Base-by-base conservation (phyloP, 2,113 vertebrate species). In the Stigmatopora nigra region DNA sequence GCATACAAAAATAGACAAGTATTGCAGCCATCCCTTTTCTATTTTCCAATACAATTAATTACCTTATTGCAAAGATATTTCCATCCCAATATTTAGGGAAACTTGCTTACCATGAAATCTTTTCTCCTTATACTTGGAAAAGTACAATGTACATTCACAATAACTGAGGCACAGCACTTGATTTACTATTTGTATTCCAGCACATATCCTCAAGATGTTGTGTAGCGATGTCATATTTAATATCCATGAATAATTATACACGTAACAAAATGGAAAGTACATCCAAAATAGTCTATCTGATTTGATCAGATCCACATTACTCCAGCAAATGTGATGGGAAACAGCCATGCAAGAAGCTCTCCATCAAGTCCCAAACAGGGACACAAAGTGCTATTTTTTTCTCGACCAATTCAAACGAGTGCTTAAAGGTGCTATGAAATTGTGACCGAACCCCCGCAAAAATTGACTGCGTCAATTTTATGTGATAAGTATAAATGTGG, bases 1-100 rank as follows among this genome's bases (percentile, higher is more conserved):
- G 89, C 91, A 90, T 92, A 92, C 89, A 92, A 92, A 92, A 92
- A 92, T 92, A 92, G 86, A 92, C 90, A 76, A 78, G 73, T 88
- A 82, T 84, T 86, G 82, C 84, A 74, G 81, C 77, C 79, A 71
- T 73, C 79, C 72, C 41, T 73, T 81, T 71, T 77, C 76, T 76
- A 80, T 82, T 83, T 80, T 82, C 84, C 81, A 85, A 58, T 81
- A 74, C 76, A 71, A 76, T 65, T 78, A 71, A 76, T 65, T 78
- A 82, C 81, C 80, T 90, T 90, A 89, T 89, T 90, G 88, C 87
- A 86, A 81, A 79, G 75, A 67, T 62, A 69, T 72, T 69, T 68
- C 63, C 78, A 55, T 68, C 76, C 69, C 77, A 69, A 64, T 67
- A 67, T 71, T 49, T 63, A 82, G 73, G 76, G 74, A 75, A 69